phyloP scores from a whole-genome alignment of 2,888 invertebrate species.

The Drosophila pseudotalamancana region DNA sequence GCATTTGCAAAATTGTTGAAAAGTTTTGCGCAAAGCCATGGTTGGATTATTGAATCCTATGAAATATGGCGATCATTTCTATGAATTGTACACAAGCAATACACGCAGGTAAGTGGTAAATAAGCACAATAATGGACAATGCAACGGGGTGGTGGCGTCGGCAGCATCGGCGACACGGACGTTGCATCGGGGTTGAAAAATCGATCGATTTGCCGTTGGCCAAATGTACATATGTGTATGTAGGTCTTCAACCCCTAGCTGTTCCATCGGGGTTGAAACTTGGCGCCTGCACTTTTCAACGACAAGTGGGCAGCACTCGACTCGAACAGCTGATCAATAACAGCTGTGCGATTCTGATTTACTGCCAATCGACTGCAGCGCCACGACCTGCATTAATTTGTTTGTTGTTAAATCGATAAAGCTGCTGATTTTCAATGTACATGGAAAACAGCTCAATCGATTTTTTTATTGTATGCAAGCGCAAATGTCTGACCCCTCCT shows the following conservation, averaged over 20 bases:
- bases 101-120: conserved; percentile 79
- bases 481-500: neutral
- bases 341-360: conserved; percentile 26
- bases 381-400: conserved; percentile 73
- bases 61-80: conserved; percentile 84
- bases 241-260: conserved; percentile 70
- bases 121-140: conserved; percentile 30
- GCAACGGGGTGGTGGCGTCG: conserved; percentile 25
- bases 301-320: conserved; percentile 50
- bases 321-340: conserved; percentile 20
- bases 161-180: conserved; percentile 18
- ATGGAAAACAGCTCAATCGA: conserved; percentile 8
- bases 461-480: no score
- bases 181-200: conserved; percentile 67
- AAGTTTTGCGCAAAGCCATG: conserved; percentile 60
- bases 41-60: conserved; percentile 83
- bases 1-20: conserved; percentile 33
- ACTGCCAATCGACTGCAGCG: conserved; percentile 21
- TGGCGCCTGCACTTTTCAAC: conserved; percentile 41
- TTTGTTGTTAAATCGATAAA: conserved; percentile 49
- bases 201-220: conserved; percentile 62
- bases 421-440: neutral
- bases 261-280: conserved; percentile 49
- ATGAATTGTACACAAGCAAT: conserved; percentile 83
- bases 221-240: conserved; percentile 37